Evolutionary conservation across 1,140 invertebrate species (phyloP).

Genomic region (Notospermus geniculatus): DNA sequence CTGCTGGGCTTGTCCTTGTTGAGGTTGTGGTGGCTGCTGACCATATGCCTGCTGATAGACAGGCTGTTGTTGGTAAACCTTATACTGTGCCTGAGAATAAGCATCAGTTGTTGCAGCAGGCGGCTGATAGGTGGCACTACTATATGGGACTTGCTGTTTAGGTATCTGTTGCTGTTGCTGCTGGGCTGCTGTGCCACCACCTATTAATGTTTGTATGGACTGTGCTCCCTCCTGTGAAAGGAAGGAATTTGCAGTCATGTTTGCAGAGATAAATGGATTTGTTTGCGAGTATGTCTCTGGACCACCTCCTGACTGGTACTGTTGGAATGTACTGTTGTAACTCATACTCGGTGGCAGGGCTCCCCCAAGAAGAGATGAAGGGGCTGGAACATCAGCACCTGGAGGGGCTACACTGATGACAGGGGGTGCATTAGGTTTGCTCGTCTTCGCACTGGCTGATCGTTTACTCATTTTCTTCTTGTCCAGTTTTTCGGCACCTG

Average conservation of each 20-base stretch:
- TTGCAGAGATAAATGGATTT: constrained; percentile 44
- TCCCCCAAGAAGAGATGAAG: constrained; percentile 25
- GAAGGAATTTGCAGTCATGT: constrained; percentile 47
- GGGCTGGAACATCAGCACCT: constrained; percentile 26
- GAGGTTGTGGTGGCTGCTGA: not conserved
- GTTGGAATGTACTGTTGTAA: not conserved
- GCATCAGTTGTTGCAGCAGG: not conserved
- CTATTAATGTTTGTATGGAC: constrained; percentile 41
- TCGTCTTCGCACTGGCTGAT: constrained; percentile 26
- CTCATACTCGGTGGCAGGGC: constrained; percentile 17
- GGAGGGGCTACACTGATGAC: constrained; percentile 21
- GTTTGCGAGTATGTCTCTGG: not conserved
- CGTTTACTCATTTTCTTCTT: too few relatives aligned
- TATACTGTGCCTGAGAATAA: not conserved
- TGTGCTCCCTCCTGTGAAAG: constrained; percentile 48
- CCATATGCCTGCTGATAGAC: constrained; percentile 2
- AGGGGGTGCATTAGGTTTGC: constrained; percentile 29
- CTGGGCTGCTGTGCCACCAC: constrained; percentile 10
- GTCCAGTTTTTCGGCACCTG: too few relatives aligned
- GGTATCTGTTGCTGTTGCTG: constrained; percentile 10
- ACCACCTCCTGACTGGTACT: not conserved
- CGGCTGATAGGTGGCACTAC: constrained; percentile 4
- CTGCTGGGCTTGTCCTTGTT: constrained; percentile 12
- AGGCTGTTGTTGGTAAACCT: constrained; percentile 8
- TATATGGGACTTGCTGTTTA: constrained; percentile 8